phyloP scores from a whole-genome alignment of 2,113 vertebrate genomes.

The Chamaetylas fuelleborni region DNA sequence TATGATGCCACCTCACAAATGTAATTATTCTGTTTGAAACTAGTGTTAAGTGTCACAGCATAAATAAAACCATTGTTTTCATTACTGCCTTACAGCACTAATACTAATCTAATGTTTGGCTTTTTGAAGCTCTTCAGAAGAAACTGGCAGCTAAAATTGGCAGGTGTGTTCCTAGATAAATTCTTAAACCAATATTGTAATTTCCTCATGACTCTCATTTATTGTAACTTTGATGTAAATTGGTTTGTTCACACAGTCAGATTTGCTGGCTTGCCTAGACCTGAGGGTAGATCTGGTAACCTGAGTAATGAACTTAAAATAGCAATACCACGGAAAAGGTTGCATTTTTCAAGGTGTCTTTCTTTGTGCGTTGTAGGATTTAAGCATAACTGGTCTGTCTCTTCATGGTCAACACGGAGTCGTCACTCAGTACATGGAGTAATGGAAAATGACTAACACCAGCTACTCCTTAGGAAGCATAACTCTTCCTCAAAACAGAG shows the following conservation, averaged over 20 bases:
- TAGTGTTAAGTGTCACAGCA: not conserved
- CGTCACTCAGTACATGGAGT: not conserved
- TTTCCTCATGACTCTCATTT: not conserved
- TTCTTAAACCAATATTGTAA: not conserved
- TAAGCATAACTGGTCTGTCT: not conserved
- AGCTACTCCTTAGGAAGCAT: not conserved
- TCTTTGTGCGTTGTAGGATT: not conserved
- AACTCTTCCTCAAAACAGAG: not conserved
- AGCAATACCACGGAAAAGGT: not conserved
- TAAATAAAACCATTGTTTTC: constrained; percentile 36
- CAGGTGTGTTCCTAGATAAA: not conserved
- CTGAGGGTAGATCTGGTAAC: not conserved
- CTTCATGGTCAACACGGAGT: not conserved
- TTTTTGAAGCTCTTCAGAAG: not conserved
- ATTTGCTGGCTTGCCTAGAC: not conserved
- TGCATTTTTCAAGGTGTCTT: not conserved
- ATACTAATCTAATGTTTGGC: not conserved
- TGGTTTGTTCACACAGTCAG: not conserved
- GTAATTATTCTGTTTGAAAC: constrained; percentile 29
- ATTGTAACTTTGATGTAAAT: not conserved
- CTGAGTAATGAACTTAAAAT: not conserved
- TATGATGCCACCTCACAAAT: not conserved
- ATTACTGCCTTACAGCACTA: not conserved
- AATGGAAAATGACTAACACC: not conserved
- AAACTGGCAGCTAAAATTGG: not conserved